A percentile compares a stretch with the other conserved stretches of the same genome.
Conservation (phyloP, 2,113 vertebrate species). For the Brachyhypopomus gauderio region DNA sequence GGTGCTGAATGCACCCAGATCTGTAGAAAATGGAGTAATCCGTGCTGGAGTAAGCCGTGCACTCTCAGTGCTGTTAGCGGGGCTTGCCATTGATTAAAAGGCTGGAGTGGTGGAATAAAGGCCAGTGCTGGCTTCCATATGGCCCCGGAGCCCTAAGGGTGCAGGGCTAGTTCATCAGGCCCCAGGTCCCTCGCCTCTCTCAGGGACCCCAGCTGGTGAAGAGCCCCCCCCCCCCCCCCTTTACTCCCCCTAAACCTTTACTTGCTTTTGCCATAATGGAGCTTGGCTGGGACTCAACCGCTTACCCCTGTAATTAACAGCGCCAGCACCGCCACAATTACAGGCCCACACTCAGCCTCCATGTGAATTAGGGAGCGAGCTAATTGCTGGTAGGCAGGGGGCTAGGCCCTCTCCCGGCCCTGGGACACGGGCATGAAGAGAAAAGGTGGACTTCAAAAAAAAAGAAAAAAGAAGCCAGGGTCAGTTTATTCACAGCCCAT, state of each 20-base stretch:
- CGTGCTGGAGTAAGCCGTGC: slow-evolving; percentile 55
- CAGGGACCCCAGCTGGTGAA: slow-evolving; percentile 98
- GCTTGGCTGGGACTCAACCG: slow-evolving; percentile 98
- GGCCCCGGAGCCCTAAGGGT: slow-evolving; percentile 88
- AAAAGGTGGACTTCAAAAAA: slow-evolving; percentile 93
- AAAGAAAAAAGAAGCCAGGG: slow-evolving; percentile 72
- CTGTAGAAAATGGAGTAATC: slow-evolving; percentile 55
- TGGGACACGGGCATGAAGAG: slow-evolving; percentile 82
- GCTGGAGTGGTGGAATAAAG: slow-evolving; percentile 79
- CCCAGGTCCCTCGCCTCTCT: slow-evolving; percentile 85
- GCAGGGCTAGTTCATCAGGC: slow-evolving; percentile 82
- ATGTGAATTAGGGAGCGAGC: slow-evolving; percentile 90
- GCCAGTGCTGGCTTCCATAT: slow-evolving; percentile 88
- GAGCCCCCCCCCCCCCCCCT: slow-evolving; percentile 70
- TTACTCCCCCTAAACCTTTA: slow-evolving; percentile 78
- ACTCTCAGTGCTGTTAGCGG: slow-evolving; percentile 60
- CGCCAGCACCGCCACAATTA: slow-evolving; percentile 97
- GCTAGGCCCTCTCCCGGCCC: slow-evolving; percentile 77
- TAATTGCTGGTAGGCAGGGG: slow-evolving; percentile 93
- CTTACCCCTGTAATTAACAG: slow-evolving; percentile 99
- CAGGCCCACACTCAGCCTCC: slow-evolving; percentile 88
- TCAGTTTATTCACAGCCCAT: slow-evolving; percentile 81
- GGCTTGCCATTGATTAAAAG: slow-evolving; percentile 82
- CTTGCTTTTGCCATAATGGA: slow-evolving; percentile 93
- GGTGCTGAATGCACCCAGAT: slow-evolving; percentile 56